These are phyloP conservation scores for Champsocephalus gunnari DNA, from an alignment of 2,797 vertebrate genomes.

Conservation along the genomic window DNA sequence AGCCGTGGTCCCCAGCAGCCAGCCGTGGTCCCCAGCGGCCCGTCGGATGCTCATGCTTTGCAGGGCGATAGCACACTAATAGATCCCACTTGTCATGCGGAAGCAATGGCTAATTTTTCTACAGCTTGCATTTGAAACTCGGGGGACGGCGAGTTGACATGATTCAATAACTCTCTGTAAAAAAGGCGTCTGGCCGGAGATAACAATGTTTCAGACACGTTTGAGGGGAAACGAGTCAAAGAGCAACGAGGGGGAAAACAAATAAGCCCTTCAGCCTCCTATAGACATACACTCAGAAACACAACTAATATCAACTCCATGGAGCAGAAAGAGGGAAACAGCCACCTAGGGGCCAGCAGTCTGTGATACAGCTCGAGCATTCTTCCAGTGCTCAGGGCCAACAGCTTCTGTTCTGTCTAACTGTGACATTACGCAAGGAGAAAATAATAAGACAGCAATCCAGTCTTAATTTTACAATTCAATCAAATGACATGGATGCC, in stretches of 20 bases:
- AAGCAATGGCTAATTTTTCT: conserved; percentile 85
- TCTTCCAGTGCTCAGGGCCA: conserved; percentile 62
- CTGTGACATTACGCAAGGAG: conserved; percentile 66
- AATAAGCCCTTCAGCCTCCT: conserved; percentile 76
- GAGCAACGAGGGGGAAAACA: conserved; percentile 79
- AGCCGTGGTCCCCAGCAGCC: conserved; percentile 73
- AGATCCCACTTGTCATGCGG: conserved; percentile 86
- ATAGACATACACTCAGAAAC: conserved; percentile 67
- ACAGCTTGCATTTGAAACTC: conserved; percentile 82
- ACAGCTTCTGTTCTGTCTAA: conserved; percentile 62
- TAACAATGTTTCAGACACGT: conserved; percentile 79
- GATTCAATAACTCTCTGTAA: conserved; percentile 81
- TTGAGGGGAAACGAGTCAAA: conserved; percentile 78
- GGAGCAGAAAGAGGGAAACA: conserved; percentile 70
- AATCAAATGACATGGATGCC: conserved; percentile 66
- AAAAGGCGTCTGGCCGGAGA: conserved; percentile 77
- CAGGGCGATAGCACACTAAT: conserved; percentile 82
- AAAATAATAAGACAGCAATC: conserved; percentile 66
- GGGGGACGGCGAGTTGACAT: conserved; percentile 76
- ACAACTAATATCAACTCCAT: conserved; percentile 68
- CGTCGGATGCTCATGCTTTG: conserved; percentile 76
- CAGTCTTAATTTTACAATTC: conserved; percentile 61
- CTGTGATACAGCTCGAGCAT: conserved; percentile 57
- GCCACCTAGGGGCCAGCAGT: conserved; percentile 64
- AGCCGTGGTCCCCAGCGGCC: conserved; percentile 71